Percentiles rank a stretch among this genome's conserved stretches.
Evolutionary conservation across 2,797 vertebrate genomes (phyloP).

Genomic region (Helarctos malayanus): DNA sequence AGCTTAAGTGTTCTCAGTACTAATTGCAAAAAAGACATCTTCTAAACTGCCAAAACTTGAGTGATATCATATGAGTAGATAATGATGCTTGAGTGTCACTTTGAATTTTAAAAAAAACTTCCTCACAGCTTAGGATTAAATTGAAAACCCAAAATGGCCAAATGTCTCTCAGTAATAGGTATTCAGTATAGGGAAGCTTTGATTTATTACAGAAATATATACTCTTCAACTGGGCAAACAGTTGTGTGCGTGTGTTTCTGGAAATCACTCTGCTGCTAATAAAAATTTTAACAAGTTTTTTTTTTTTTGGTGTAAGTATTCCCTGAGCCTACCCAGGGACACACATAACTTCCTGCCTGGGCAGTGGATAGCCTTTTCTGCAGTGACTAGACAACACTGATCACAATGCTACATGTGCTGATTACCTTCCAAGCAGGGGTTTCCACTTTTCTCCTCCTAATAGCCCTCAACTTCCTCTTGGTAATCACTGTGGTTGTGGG

Average conservation of each 20-base stretch:
- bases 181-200: not conserved
- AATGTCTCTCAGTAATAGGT: not conserved
- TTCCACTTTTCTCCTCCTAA: not conserved
- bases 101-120: not conserved
- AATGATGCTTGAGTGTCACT: not conserved
- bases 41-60: not conserved
- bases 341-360: not conserved
- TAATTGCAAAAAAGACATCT: not conserved
- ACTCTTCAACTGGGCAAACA: not conserved
- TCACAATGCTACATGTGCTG: not conserved
- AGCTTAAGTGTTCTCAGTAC: not conserved
- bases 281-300: not conserved
- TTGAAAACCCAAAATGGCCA: not conserved
- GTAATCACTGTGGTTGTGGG: not conserved
- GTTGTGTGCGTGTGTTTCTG: not conserved
- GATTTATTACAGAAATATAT: not conserved
- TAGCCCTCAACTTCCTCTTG: not conserved
- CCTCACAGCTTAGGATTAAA: not conserved
- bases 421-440: not conserved
- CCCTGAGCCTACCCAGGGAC: not conserved
- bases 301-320: not conserved
- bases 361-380: not conserved
- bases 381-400: not conserved
- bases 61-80: not conserved
- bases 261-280: not conserved